These are phyloP conservation scores for Carollia perspicillata DNA, from an alignment of 2,113 vertebrate species.

Conservation along the genomic window DNA sequence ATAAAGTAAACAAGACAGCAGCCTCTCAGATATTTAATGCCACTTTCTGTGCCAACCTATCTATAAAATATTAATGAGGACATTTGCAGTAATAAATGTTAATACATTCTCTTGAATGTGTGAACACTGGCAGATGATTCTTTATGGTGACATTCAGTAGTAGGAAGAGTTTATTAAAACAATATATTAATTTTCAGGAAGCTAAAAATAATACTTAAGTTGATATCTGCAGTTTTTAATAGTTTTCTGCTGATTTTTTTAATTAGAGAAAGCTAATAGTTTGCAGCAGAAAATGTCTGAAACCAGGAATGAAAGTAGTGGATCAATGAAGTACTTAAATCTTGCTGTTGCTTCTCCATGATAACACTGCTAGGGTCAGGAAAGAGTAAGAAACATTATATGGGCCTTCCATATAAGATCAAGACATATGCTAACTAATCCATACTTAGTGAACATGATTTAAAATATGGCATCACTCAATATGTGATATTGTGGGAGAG, in stretches of 20 bases:
- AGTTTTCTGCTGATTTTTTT: background rate
- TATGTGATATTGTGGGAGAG: background rate
- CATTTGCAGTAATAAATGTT: constrained; percentile 61
- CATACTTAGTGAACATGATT: background rate
- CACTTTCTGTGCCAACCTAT: constrained; percentile 38
- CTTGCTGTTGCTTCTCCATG: background rate
- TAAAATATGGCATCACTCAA: background rate
- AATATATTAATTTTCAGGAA: constrained; percentile 64
- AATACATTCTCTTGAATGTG: constrained; percentile 30
- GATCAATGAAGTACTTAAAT: background rate
- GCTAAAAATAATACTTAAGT: constrained; percentile 64
- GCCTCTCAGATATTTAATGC: constrained; percentile 25
- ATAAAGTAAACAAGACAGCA: constrained; percentile 39
- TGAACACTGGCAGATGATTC: constrained; percentile 48
- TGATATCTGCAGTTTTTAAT: constrained; percentile 9
- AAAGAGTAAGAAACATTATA: background rate
- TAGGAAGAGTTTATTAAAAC: constrained; percentile 68
- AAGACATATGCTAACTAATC: background rate
- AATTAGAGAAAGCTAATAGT: background rate
- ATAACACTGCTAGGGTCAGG: background rate
- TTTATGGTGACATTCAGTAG: constrained; percentile 34
- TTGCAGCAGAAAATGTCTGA: constrained; percentile 9
- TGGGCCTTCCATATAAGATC: background rate
- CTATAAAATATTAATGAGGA: constrained; percentile 72
- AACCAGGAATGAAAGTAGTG: background rate